A percentile compares a stretch with the other conserved stretches of the same genome.
Evolutionary conservation across 2,113 vertebrate genomes (phyloP).

Genomic region (Salvelinus sp.): DNA sequence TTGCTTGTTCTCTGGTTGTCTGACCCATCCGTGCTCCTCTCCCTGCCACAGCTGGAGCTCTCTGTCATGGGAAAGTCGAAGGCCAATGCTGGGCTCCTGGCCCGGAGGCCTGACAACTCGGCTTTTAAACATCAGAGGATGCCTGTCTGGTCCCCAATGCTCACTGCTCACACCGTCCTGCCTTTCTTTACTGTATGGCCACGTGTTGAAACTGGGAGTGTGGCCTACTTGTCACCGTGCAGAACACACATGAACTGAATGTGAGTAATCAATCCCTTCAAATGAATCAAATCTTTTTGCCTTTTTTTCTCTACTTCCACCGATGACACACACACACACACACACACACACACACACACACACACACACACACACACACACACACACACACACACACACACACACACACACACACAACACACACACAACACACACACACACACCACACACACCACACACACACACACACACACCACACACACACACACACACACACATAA

Average conservation of each 20-base stretch:
- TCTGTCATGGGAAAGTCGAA: slow-evolving; percentile 57
- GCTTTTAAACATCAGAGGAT: slow-evolving; percentile 89
- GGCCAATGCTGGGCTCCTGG: slow-evolving; percentile 49
- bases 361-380: too few relatives aligned
- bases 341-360: too few relatives aligned
- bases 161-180: slow-evolving; percentile 75
- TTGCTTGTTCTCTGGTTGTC: background rate
- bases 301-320: too few relatives aligned
- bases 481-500: too few relatives aligned
- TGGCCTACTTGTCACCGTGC: slow-evolving; percentile 79
- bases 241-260: slow-evolving; percentile 78
- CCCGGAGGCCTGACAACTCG: slow-evolving; percentile 80
- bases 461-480: too few relatives aligned
- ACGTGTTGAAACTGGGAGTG: slow-evolving; percentile 77
- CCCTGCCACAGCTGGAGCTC: background rate
- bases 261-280: slow-evolving; percentile 59
- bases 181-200: slow-evolving; percentile 77
- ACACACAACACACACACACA: too few relatives aligned
- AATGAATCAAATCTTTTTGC: too few relatives aligned
- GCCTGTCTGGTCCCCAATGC: slow-evolving; percentile 79
- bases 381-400: too few relatives aligned
- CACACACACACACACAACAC: too few relatives aligned
- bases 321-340: too few relatives aligned
- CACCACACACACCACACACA: too few relatives aligned
- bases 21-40: background rate